Conservation (phyloP, 2,888 invertebrate genomes). For the Nezara viridula region DNA sequence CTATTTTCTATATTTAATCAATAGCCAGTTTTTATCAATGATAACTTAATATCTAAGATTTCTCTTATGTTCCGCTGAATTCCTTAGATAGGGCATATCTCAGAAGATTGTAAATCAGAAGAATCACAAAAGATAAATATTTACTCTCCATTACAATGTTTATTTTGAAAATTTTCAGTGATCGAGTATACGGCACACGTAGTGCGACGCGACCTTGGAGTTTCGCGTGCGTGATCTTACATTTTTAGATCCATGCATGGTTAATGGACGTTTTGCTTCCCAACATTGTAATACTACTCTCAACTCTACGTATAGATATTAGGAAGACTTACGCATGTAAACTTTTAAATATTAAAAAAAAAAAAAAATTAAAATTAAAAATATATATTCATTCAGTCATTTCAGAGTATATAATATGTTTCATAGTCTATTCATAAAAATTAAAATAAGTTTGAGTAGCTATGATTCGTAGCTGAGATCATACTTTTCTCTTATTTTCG, state of each 20-base stretch:
- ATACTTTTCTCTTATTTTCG: too few species aligned
- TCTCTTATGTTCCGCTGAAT: neutral
- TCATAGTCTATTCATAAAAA: too few species aligned
- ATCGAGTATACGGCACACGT: neutral
- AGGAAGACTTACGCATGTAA: neutral
- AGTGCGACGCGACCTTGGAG: neutral
- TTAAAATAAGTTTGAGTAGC: too few species aligned
- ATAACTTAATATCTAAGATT: neutral
- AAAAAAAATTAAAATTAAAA: too few species aligned
- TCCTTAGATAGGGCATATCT: neutral
- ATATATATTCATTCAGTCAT: too few species aligned
- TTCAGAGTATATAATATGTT: too few species aligned
- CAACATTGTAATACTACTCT: neutral
- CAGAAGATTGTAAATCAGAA: neutral
- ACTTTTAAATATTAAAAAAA: neutral
- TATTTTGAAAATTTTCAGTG: constrained; percentile 19
- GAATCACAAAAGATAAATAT: neutral
- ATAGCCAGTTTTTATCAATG: neutral
- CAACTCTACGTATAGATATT: neutral
- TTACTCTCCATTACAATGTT: neutral
- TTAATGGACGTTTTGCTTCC: neutral
- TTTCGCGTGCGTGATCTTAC: neutral
- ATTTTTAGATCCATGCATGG: constrained; percentile 15
- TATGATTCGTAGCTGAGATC: too few species aligned
- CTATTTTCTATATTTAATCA: too few species aligned